These are phyloP conservation scores for Melanophora roralis DNA, from an alignment of 2,888 invertebrate species.

Conservation along the genomic window DNA sequence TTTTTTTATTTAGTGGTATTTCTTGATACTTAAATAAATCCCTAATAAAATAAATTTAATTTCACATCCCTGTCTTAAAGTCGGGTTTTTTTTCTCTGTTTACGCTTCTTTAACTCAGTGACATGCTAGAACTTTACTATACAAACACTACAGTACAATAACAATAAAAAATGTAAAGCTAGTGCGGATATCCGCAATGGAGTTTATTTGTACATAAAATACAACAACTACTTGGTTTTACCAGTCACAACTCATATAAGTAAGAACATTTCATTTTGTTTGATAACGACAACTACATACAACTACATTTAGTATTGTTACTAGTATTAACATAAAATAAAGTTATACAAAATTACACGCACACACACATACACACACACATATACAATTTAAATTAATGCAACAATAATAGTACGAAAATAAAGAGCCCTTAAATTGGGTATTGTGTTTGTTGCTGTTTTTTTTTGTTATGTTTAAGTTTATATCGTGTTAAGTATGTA, in stretches of 20 bases:
- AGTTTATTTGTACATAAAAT: slow-evolving; percentile 66
- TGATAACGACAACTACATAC: slow-evolving; percentile 7
- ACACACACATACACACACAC: not conserved
- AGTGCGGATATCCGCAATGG: slow-evolving; percentile 60
- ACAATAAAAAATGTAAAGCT: slow-evolving; percentile 23
- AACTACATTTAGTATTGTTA: not conserved
- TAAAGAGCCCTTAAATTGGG: slow-evolving; percentile 32
- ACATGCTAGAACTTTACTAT: not conserved
- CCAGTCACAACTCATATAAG: slow-evolving; percentile 55
- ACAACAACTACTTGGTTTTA: slow-evolving; percentile 63
- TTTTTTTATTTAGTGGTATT: too few relatives aligned
- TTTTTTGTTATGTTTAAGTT: not conserved
- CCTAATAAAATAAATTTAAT: not conserved
- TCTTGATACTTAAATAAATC: too few relatives aligned
- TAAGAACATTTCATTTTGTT: slow-evolving; percentile 32
- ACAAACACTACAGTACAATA: not conserved
- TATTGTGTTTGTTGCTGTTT: not conserved
- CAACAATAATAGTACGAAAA: slow-evolving; percentile 13
- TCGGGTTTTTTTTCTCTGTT: not conserved
- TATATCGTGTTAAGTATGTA: not conserved
- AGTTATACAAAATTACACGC: not conserved
- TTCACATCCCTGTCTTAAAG: not conserved
- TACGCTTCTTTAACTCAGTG: not conserved
- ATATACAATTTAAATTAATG: slow-evolving; percentile 5
- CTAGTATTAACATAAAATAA: slow-evolving; percentile 1